phyloP scores from a whole-genome alignment of 2,797 vertebrate species.

The Dendrocincla fuliginosa region DNA sequence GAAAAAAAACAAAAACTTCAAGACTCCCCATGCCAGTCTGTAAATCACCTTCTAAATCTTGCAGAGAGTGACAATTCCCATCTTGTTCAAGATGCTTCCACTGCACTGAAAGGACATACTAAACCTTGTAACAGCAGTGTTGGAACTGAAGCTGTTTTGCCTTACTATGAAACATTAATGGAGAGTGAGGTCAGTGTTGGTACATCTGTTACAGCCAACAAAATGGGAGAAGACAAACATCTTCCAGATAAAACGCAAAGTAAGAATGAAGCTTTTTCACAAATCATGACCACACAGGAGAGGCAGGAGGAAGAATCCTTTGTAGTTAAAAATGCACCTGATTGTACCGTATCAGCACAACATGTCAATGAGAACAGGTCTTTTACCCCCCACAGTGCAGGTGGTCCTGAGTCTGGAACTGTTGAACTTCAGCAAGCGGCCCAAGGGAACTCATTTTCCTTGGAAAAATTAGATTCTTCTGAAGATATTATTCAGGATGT shows the following conservation, averaged over 20 bases:
- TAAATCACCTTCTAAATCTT: background rate
- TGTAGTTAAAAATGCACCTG: background rate
- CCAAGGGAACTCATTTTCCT: background rate
- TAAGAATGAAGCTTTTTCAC: background rate
- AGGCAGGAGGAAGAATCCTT: background rate
- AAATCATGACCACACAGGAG: background rate
- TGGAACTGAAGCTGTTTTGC: background rate
- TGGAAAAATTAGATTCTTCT: background rate
- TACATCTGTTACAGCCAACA: background rate
- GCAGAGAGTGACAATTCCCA: background rate
- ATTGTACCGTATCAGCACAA: background rate
- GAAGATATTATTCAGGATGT: background rate
- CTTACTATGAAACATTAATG: slow-evolving; percentile 59
- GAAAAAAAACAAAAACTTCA: background rate
- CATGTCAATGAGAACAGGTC: background rate
- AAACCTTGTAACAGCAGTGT: background rate
- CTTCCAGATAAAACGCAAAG: background rate
- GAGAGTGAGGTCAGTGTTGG: background rate
- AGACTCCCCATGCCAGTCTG: background rate
- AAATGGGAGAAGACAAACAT: background rate
- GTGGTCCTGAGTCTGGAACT: background rate
- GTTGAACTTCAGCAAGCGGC: background rate
- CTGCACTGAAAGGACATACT: background rate
- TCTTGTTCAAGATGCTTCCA: background rate
- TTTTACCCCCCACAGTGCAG: background rate